Base-by-base conservation (phyloP, 2,797 vertebrate species). In the Okamejei kenojei region DNA sequence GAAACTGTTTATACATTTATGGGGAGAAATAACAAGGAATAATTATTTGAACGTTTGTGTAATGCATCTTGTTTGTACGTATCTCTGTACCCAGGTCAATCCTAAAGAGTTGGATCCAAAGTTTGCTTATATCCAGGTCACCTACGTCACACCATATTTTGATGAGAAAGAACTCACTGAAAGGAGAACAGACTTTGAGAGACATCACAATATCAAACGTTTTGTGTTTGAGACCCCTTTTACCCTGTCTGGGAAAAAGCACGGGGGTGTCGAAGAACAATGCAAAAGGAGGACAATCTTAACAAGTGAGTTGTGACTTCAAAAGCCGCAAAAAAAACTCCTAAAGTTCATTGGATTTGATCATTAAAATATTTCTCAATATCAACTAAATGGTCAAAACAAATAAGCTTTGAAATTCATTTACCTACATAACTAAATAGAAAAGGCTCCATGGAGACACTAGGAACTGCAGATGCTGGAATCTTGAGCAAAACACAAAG, bases 161-260 rank as follows among this genome's bases (percentile, higher is more conserved):
- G 98, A 99, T 1, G 98, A 99, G 94, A 99, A 99, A 93, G 99
- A 99, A 93, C 96, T 97, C 0, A 97, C 98, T 93, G 98, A 99
- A 17, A 97, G 98, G 13, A 97, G 96, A 96, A 99, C 99, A 0
- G 99, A 99, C 94, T 99, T 99, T 0, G 99, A 99, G 94, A 97
- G 97, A 94, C 98, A 99, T 94, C 99, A 99, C 96, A 99, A 99
- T 95, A 98, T 99, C 96, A 97, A 96, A 91, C 98, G 97, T 82
- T 99, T 99, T 26, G 98, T 99, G 93, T 99, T 99, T 0, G 99
- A 99, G 96, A 99, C 99, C 0, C 99, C 99, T 0, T 99, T 99
- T 95, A 99, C 99, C 0, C 96, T 98, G 93, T 98, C 98, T 0
- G 99, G 99, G 65, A 99, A 98, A 95, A 99, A 99, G 94, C 99